Evolutionary conservation across 1,140 invertebrate species (phyloP), one percentile per base, ranked within the genome.

Genomic region (Drosophila sp.): DNA sequence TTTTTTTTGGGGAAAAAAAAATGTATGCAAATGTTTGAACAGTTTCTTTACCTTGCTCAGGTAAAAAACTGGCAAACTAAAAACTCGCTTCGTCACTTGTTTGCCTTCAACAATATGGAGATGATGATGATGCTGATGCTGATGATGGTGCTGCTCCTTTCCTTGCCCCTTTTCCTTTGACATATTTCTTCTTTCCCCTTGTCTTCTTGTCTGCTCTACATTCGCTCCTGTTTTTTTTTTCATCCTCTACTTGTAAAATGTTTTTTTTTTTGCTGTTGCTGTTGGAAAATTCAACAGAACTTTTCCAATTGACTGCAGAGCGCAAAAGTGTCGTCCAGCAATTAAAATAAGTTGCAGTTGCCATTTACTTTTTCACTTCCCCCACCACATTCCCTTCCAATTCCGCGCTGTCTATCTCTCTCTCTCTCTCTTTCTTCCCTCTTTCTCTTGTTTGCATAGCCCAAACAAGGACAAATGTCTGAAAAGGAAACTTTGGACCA

Each of bases 281-380:
- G 44, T 27, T 50, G 44, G 44, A 50, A 50, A 83, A 76, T 83
- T 83, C 80, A 79, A 76, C 66, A 83, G 80, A 83, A 83, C 80
- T 83, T 83, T 83, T 83, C 75, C 80, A 83, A 83, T 83, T 79
- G 80, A 83, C 80, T 83, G 80, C 80, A 83, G 72, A 76, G 80
- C 80, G 76, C 55, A 83, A 83, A 83, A 83, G 80, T 83, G 80
- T 83, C 80, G 80, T 83, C 80, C 80, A 76, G 80, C 80, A 83
- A 83, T 83, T 83, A 83, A 83, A 83, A 83, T 83, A 83, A 83
- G 80, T 83, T 83, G 76, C 80, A 76, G 80, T 84, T 79, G 80
- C 69, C 76, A 82, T 84, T 79, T 84, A 70, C 76, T 84, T 82
- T 54, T 60, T 27, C 23, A 8, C 44, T 27, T 27, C 1, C 7